Percentiles rank a stretch among this genome's conserved stretches.
phyloP scores from a whole-genome alignment of 2,113 vertebrate genomes.

The Strigops habroptila region DNA sequence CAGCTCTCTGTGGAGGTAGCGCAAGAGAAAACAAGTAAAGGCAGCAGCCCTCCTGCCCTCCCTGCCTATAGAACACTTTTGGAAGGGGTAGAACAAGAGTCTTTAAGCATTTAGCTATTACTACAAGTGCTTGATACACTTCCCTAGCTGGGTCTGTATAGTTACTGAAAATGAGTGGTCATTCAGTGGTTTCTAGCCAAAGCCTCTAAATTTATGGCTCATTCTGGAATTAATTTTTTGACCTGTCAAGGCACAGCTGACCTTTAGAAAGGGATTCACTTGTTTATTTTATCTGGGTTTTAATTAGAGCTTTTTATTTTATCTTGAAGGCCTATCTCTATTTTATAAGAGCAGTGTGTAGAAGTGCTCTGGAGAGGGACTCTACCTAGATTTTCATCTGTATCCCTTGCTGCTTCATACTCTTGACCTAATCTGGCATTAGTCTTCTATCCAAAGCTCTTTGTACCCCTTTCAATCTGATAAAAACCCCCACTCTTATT shows the following conservation, averaged over 20 bases:
- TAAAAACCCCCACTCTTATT: neutral
- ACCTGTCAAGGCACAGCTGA: neutral
- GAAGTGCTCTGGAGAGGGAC: neutral
- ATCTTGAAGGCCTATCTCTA: fast-evolving
- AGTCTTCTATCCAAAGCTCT: neutral
- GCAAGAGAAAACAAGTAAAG: neutral
- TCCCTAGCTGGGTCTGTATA: neutral
- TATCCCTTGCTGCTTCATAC: neutral
- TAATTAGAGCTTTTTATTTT: neutral
- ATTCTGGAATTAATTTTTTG: neutral
- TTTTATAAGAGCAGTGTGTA: neutral
- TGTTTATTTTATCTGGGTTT: neutral
- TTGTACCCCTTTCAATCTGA: neutral
- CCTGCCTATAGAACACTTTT: neutral
- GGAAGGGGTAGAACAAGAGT: neutral
- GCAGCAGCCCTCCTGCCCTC: neutral
- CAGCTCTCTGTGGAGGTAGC: neutral
- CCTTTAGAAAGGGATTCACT: neutral
- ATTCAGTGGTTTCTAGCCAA: neutral
- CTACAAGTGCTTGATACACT: fast-evolving
- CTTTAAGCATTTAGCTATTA: neutral
- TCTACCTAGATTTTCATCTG: neutral
- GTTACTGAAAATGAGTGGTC: neutral
- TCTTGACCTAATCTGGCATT: neutral
- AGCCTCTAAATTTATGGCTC: neutral